Evolutionary conservation across 2,797 vertebrate species (phyloP).

Genomic region (Argya squamiceps): DNA sequence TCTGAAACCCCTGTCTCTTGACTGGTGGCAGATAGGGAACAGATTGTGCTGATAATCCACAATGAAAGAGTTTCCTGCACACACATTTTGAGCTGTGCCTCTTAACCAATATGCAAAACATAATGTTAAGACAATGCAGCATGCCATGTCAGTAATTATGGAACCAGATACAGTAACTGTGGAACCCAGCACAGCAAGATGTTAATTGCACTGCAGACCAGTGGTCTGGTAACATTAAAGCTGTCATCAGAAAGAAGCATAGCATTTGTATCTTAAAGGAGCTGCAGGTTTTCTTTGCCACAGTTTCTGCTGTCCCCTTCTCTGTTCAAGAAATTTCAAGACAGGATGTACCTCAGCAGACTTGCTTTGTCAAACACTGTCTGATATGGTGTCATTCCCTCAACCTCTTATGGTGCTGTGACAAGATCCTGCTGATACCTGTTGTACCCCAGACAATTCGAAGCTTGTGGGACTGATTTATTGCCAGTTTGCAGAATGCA

Average conservation of each 20-base stretch:
- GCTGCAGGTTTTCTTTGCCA: background rate
- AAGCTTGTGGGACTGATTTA: background rate
- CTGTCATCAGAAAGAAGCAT: background rate
- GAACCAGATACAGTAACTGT: background rate
- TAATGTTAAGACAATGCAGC: background rate
- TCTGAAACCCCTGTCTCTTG: background rate
- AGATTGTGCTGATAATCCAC: background rate
- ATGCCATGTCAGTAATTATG: background rate
- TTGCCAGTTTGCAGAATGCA: background rate
- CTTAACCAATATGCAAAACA: background rate
- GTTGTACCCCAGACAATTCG: background rate
- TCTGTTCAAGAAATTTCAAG: background rate
- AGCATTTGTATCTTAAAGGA: background rate
- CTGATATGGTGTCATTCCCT: background rate
- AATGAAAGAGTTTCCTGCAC: background rate
- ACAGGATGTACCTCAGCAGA: background rate
- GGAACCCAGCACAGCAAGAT: background rate
- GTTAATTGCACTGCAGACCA: background rate
- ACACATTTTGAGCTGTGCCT: background rate
- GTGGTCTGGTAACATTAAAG: background rate
- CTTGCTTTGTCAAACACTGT: accelerated
- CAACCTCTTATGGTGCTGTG: background rate
- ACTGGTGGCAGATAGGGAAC: background rate
- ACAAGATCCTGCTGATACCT: background rate
- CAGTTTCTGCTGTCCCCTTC: background rate